Percentiles rank a stretch among this genome's conserved stretches.
phyloP scores from a whole-genome alignment of 2,888 invertebrate species.

The Phorcus lineatus region DNA sequence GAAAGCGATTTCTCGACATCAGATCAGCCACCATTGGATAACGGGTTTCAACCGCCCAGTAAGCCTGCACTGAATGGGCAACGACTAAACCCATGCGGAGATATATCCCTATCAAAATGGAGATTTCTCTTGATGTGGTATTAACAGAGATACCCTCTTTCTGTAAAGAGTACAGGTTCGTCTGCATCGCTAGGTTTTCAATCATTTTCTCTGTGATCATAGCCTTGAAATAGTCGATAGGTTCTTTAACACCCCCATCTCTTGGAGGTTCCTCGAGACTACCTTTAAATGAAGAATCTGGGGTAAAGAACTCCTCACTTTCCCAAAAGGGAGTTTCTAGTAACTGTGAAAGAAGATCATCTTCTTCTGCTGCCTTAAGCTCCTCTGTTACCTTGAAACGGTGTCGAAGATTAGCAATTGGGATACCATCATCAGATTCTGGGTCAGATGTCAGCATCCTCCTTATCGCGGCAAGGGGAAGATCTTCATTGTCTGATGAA shows the following conservation, averaged over 20 bases:
- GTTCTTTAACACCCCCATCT: conserved; percentile 15
- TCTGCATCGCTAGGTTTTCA: conserved; percentile 11
- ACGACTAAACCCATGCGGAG: conserved; percentile 40
- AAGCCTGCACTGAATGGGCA: conserved; percentile 29
- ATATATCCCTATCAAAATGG: conserved; percentile 37
- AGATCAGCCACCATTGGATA: conserved; percentile 32
- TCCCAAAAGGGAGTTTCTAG: no score
- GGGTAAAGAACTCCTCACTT: not conserved
- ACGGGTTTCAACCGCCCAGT: conserved; percentile 36
- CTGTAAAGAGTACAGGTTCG: conserved; percentile 22
- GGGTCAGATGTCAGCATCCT: no score
- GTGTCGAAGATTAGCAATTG: no score
- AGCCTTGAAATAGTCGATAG: conserved; percentile 8
- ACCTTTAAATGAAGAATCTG: conserved; percentile 11
- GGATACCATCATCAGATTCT: no score
- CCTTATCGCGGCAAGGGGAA: no score
- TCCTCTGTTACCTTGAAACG: no score
- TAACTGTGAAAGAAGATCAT: no score
- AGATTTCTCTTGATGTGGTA: conserved; percentile 30
- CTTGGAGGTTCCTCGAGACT: not conserved
- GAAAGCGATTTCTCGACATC: conserved; percentile 41
- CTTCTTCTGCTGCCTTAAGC: not conserved
- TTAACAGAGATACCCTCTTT: conserved; percentile 11
- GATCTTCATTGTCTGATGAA: no score
- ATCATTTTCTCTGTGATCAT: conserved; percentile 21